Evolutionary conservation across 2,888 invertebrate species (phyloP).

Genomic region (Tyria jacobaeae): DNA sequence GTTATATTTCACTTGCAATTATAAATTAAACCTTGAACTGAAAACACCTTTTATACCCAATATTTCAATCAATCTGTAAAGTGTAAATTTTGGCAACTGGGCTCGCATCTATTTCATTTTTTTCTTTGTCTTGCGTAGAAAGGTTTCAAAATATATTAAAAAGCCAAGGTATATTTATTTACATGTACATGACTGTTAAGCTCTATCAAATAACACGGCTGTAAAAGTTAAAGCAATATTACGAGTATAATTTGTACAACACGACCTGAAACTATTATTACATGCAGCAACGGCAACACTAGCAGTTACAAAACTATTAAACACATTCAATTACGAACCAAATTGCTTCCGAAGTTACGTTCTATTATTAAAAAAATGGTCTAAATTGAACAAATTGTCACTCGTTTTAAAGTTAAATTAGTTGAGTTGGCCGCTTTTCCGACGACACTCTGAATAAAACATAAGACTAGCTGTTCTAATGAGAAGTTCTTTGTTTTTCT

Average conservation of each 20-base stretch:
- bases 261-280: constrained; percentile 40
- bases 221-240: constrained; percentile 32
- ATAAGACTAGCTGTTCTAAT: constrained; percentile 80
- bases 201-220: constrained; percentile 16
- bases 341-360: constrained; percentile 64
- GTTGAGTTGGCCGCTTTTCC: constrained; percentile 74
- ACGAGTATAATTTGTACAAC: constrained; percentile 31
- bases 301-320: constrained; percentile 51
- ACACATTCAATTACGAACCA: constrained; percentile 54
- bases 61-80: neutral
- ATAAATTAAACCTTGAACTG: no score
- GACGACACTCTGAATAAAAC: constrained; percentile 79
- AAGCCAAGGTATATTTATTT: neutral
- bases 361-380: constrained; percentile 66
- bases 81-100: neutral
- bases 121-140: neutral
- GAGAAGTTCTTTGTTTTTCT: constrained; percentile 79
- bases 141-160: neutral
- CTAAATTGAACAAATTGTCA: constrained; percentile 77
- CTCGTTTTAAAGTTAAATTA: constrained; percentile 83
- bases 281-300: constrained; percentile 40
- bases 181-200: neutral
- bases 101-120: neutral
- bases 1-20: no score
- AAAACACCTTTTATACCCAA: no score